Conservation (phyloP, 2,113 vertebrate species). For the Epinephelus moara region DNA sequence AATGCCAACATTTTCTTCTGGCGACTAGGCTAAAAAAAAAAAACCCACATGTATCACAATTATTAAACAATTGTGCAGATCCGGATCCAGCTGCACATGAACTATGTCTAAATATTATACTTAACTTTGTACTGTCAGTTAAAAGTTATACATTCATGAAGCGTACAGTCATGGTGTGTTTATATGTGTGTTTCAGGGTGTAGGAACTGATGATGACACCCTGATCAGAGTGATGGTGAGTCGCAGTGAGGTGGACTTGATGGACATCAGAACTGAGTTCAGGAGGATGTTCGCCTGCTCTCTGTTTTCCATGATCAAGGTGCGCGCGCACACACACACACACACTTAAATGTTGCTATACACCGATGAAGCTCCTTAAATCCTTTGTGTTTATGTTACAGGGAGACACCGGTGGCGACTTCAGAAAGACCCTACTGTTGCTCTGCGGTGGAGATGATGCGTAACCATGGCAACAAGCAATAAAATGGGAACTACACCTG, state of each 20-base stretch:
- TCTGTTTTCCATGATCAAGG: constrained; percentile 84
- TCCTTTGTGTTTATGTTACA: constrained; percentile 72
- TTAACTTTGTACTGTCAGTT: background rate
- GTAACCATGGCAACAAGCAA: constrained; percentile 74
- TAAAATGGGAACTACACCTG: constrained; percentile 27
- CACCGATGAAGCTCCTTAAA: too few species aligned
- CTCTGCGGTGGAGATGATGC: constrained; percentile 93
- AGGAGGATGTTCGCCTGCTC: constrained; percentile 91
- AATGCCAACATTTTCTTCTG: too few species aligned
- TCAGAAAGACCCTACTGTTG: constrained; percentile 89
- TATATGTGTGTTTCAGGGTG: constrained; percentile 82
- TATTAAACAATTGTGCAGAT: background rate
- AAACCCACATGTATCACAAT: background rate
- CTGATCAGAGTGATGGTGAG: constrained; percentile 92
- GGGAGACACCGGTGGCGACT: constrained; percentile 93
- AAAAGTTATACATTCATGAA: background rate
- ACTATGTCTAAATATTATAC: background rate
- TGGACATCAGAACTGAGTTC: constrained; percentile 90
- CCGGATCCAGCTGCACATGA: background rate
- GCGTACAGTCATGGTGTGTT: background rate
- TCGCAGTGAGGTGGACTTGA: constrained; percentile 92
- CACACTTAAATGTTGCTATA: background rate
- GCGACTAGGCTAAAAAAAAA: too few species aligned
- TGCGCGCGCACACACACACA: constrained; percentile 34
- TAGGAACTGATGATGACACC: constrained; percentile 92